Evolutionary conservation across 1,140 invertebrate species (phyloP), one percentile per base, ranked within the genome.

Genomic region (Orchesella cincta): DNA sequence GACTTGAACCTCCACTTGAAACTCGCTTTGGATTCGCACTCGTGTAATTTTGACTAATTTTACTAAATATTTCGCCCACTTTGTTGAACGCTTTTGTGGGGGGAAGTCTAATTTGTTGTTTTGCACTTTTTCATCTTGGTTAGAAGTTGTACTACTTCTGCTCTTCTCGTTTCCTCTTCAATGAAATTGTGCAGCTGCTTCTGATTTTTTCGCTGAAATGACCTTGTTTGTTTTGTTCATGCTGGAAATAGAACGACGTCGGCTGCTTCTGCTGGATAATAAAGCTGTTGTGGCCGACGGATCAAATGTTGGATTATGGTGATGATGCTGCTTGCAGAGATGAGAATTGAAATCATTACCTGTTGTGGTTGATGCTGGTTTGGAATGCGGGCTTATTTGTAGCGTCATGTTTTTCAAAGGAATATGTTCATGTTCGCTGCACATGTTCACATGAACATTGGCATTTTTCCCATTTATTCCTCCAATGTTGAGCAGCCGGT

Each of bases 401-500:
- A n/a, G n/a, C n/a, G n/a, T n/a, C n/a, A n/a, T n/a, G n/a, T n/a
- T n/a, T n/a, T n/a, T 67, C 62, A 67, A 31, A 3, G 62, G 62
- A 31, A 67, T 67, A n/a, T 67, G 26, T 29, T 67, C 62, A 33
- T 67, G 62, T 29, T 67, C 62, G 62, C 62, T 67, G 62, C 62
- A 67, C 23, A 67, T 12, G n/a, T 67, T 67, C 8, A 67, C 62
- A 29, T 67, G 62, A 12, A 67, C n/a, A n/a, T n/a, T n/a, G n/a
- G n/a, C n/a, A n/a, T n/a, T 3, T 12, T 57, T 57, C 5, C 39
- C 39, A 18, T 8, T 46, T 5, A 18, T 18, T 46, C 39, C 39
- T 8, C 5, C 5, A 8, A 57, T 8, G 33, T 67, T 67, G 28
- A 67, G 26, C 8, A 67, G 26, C 8, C 62, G 62, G n/a, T 67